Evolutionary conservation across 2,113 vertebrate species (phyloP), one percentile per base, ranked within the genome.

Genomic region (Pampusana beccarii): DNA sequence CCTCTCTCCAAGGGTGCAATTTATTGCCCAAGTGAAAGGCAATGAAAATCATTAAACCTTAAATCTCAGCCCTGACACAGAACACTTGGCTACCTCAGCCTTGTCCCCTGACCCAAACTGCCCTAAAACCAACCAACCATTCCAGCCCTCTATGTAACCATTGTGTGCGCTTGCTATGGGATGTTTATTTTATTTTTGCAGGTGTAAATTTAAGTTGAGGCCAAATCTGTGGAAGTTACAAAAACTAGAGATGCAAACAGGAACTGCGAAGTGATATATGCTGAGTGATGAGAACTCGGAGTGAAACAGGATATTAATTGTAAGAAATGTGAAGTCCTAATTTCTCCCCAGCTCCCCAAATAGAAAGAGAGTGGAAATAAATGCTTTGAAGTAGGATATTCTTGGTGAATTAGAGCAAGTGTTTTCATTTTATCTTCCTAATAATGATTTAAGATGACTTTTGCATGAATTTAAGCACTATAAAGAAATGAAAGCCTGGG

Each of bases 401-500:
- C 83, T 74, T 28, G 28, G 88, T 94, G 83, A 92, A 92, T 95
- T 92, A 94, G 83, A 93, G 88, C 42, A 80, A 94, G 65, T 88
- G 72, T 88, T 94, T 92, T 93, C 80, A 91, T 92, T 95, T 95
- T 92, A 86, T 93, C 91, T 93, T 86, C 83, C 70, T 91, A 86
- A 81, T 89, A 89, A 81, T 95, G 89, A 94, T 86, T 95, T 89
- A 94, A 89, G 91, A 72, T 95, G 61, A 82, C 87, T 95, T 95
- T 72, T 89, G 87, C 70, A 57, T 87, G 70, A 88, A 86, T 95
- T 95, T 86, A 78, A 92, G 69, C 13, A 4, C 83, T 66, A 74
- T 84, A 92, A 80, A 91, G 69, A 89, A 89, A 93, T 84, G 53
- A 94, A 87, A 86, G 69, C 81, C 93, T 56, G 57, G 57, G 66